Base-by-base conservation (phyloP, 2,797 vertebrate genomes). In the Acrocephalus scirpaceus region DNA sequence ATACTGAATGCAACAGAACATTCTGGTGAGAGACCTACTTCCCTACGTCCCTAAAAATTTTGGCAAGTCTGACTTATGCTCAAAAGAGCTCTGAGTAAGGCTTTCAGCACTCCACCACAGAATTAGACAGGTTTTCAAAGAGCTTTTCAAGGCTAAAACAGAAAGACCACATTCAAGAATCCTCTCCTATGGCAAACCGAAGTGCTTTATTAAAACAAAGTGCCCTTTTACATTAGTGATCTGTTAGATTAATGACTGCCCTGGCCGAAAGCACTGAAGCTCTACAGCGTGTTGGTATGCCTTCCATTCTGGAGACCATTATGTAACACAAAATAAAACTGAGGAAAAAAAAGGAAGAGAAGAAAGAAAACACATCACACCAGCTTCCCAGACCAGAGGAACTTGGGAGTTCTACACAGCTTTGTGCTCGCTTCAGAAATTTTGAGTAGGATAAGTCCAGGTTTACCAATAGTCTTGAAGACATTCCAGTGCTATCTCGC, bases 201-300 rank as follows among this genome's bases (percentile, higher is more conserved):
- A 93, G 66, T 51, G 72, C 69, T 94, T 82, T 38, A 77, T 87
- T 89, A 86, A 93, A 95, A 95, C 94, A 96, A 94, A 96, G 95
- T 91, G 51, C 67, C 83, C 53, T 92, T 93, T 93, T 83, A 79
- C 27, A 72, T 40, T 25, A 57, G 20, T 7, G 32, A 88, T 83
- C 48, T 88, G 57, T 86, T 64, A 86, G 34, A 88, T 72, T 82
- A 79, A 88, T 65, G 85, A 67, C 34, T 40, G 26, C 36, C 48
- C 57, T 62, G 75, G 40, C 82, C 69, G 88, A 83, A 94, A 84
- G 27, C 62, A 86, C 19, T 74, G 58, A 76, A 61, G 78, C 57
- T 57, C 72, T 74, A 66, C 57, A 62, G 57, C 1, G 2, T 12
- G 18, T 9, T 62, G 36, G 20, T 60, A 44, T 56, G 53, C 34